Conservation (phyloP, 2,888 invertebrate species). For the Blomia tropicalis region DNA sequence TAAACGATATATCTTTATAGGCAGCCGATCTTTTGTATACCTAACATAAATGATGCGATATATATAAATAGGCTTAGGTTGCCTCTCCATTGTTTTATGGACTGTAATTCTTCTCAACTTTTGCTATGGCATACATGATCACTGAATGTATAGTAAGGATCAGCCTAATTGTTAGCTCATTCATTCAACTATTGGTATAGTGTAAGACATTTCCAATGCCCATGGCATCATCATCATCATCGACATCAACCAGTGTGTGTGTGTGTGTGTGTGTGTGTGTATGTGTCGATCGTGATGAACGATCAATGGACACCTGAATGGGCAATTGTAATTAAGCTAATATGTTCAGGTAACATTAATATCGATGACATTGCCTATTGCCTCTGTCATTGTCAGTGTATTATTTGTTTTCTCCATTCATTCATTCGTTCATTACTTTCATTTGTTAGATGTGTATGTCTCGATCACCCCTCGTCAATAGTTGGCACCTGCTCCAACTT, state of each 20-base stretch:
- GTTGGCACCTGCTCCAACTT: neutral
- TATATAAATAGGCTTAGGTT: no score
- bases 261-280: no score
- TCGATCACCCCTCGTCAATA: neutral
- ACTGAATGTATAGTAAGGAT: no score
- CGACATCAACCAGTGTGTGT: no score
- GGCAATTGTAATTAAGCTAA: slow-evolving; percentile 9
- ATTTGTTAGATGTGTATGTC: neutral
- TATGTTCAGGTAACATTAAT: neutral
- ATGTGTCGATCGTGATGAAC: no score
- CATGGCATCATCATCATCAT: neutral
- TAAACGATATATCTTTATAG: no score
- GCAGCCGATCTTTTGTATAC: no score
- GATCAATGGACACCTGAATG: neutral
- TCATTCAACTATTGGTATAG: neutral
- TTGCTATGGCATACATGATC: no score
- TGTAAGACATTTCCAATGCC: neutral
- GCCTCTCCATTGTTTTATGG: no score
- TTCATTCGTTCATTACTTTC: neutral
- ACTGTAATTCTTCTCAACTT: no score
- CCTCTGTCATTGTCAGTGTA: neutral
- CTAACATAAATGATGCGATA: no score
- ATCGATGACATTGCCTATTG: slow-evolving; percentile 1
- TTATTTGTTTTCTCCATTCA: neutral
- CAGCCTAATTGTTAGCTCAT: no score